phyloP scores from a whole-genome alignment of 2,888 invertebrate genomes.

The Vanessa cardui region DNA sequence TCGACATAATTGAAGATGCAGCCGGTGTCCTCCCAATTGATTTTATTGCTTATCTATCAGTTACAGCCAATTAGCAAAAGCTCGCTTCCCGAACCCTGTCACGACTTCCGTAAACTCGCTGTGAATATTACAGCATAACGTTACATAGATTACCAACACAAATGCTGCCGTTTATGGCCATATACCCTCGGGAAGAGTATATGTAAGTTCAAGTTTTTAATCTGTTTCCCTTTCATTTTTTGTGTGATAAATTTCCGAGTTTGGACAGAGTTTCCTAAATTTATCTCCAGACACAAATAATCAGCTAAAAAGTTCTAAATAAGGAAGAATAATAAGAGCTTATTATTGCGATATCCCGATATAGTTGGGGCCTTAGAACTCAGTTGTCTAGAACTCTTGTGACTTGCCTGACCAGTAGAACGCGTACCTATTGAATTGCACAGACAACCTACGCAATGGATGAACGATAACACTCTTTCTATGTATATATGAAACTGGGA shows the following conservation, averaged over 20 bases:
- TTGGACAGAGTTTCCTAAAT: too few relatives aligned
- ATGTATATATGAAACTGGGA: conserved; percentile 32
- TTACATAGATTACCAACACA: conserved; percentile 12
- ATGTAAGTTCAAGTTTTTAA: not conserved
- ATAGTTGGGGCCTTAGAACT: conserved; percentile 40
- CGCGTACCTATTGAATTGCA: conserved; percentile 41
- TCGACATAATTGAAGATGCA: conserved; percentile 80
- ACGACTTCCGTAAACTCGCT: conserved; percentile 63
- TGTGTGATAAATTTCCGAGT: too few relatives aligned
- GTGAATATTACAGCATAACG: conserved; percentile 51
- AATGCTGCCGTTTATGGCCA: not conserved
- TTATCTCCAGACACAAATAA: too few relatives aligned
- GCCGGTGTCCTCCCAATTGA: conserved; percentile 78
- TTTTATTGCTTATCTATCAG: conserved; percentile 78
- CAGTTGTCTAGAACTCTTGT: conserved; percentile 39
- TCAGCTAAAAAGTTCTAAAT: too few relatives aligned
- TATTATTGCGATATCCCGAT: conserved; percentile 39
- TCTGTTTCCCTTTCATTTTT: not conserved
- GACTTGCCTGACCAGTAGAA: conserved; percentile 45
- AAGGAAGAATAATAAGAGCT: conserved; percentile 19
- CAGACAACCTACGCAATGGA: conserved; percentile 45
- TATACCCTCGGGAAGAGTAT: not conserved
- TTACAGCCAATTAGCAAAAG: conserved; percentile 77
- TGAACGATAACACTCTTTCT: conserved; percentile 39
- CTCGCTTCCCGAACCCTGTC: conserved; percentile 61